Evolutionary conservation across 2,888 invertebrate genomes (phyloP).

Genomic region (Lymantria dispar): DNA sequence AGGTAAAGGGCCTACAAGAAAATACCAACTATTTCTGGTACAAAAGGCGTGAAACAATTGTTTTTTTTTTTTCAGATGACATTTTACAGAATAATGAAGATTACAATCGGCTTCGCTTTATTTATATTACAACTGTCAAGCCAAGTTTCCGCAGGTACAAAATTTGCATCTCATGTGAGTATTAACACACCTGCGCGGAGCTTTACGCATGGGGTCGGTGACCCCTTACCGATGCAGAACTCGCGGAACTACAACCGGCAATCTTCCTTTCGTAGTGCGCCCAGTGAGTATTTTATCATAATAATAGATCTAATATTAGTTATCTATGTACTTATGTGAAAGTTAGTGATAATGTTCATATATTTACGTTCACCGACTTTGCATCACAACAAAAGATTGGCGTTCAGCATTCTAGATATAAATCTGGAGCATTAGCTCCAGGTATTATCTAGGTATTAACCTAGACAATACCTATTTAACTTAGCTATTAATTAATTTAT

Average conservation of each 20-base stretch:
- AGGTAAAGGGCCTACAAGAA: too few species aligned
- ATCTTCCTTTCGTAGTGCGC: constrained; percentile 36
- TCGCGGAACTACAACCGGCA: constrained; percentile 36
- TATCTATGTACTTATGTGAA: too few species aligned
- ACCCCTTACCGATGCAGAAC: constrained; percentile 47
- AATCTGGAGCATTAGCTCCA: too few species aligned
- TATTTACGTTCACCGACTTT: too few species aligned
- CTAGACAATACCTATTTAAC: too few species aligned
- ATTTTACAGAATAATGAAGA: constrained; percentile 16
- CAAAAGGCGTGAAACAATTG: not conserved
- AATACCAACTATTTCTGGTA: too few species aligned
- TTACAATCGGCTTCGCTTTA: constrained; percentile 32
- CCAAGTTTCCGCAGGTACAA: constrained; percentile 46
- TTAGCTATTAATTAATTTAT: too few species aligned
- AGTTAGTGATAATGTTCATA: too few species aligned
- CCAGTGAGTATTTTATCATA: constrained; percentile 39
- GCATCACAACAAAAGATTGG: too few species aligned
- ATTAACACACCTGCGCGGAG: constrained; percentile 70
- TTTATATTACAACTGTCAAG: constrained; percentile 37
- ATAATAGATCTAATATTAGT: too few species aligned
- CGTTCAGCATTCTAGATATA: too few species aligned
- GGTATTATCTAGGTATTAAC: too few species aligned
- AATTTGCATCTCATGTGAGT: constrained; percentile 71
- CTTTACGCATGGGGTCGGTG: constrained; percentile 73
- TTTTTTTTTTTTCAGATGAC: constrained; percentile 36